A percentile compares a stretch with the other conserved stretches of the same genome.
These are phyloP conservation scores for Augochlora pura DNA, from an alignment of 1,140 invertebrate genomes.

Conservation along the genomic window DNA sequence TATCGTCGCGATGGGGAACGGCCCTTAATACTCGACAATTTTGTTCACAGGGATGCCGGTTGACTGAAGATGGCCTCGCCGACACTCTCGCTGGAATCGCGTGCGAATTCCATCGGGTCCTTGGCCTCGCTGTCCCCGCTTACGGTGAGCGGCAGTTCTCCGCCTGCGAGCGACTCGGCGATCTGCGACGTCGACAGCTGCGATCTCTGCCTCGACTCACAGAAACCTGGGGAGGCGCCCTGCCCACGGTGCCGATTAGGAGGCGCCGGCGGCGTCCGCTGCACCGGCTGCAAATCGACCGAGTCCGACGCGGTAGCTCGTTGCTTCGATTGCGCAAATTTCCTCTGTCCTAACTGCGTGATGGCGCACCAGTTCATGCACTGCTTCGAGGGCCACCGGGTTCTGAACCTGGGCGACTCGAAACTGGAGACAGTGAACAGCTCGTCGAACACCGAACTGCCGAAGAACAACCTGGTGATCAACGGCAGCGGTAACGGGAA, in stretches of 20 bases:
- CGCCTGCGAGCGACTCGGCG: constrained; percentile 89
- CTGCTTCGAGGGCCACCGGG: constrained; percentile 97
- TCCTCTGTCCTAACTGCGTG: constrained; percentile 97
- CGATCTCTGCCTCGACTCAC: constrained; percentile 90
- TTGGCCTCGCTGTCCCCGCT: constrained; percentile 86
- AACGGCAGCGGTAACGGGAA: constrained; percentile 76
- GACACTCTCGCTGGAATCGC: constrained; percentile 94
- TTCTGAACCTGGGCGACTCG: constrained; percentile 88
- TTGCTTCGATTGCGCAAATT: constrained; percentile 97
- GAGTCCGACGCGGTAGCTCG: constrained; percentile 92
- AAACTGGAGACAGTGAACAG: constrained; percentile 76
- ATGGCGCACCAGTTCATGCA: constrained; percentile 99
- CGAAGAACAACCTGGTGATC: constrained; percentile 58
- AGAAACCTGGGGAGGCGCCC: constrained; percentile 88
- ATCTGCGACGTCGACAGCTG: constrained; percentile 90
- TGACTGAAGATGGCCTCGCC: constrained; percentile 89
- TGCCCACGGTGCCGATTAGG: constrained; percentile 89
- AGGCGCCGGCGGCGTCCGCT: constrained; percentile 83
- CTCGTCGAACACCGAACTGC: constrained; percentile 46
- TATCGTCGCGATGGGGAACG: neutral
- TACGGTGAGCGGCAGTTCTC: constrained; percentile 90
- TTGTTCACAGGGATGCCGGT: constrained; percentile 84
- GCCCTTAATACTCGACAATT: neutral
- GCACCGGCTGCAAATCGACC: constrained; percentile 93
- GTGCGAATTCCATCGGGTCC: constrained; percentile 93